Base-by-base conservation (phyloP, 2,113 vertebrate species). In the Paramisgurnus dabryanus region DNA sequence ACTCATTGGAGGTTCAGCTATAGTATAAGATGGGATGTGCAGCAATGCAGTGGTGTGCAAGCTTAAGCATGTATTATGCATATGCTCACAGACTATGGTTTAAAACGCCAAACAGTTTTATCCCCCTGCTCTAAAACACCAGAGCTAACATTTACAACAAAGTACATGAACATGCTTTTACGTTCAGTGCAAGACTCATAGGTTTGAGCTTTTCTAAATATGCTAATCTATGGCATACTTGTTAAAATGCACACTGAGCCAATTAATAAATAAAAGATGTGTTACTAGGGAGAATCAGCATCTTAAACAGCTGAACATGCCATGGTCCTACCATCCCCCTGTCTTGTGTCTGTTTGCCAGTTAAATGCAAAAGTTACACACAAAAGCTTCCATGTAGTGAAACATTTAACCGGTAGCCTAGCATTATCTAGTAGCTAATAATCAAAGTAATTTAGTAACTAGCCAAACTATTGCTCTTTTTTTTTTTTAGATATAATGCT, bases 241-340 rank as follows among this genome's bases (percentile, higher is more conserved):
- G 58, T 67, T 34, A 64, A 47, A 71, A 68, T 47, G 49, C 34
- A 4, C 61, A 50, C 47, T 22, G 11, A 75, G 83, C 69, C 27
- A 75, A 79, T 53, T 6, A 67, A 82, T 85, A 76, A 82, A 85
- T 85, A 63, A 82, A 82, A 82, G 5, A 72, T 72, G 70, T 65
- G 40, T 76, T 70, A 60, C 80, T 67, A 57, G 53, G 76, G n/a
- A 76, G 76, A 80, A 79, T 34, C 49, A 4, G 50, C 15, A 12
- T 55, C 49, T 70, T 6, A 75, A 69, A 40, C 10, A 47, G 49
- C 69, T 0, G 8, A 58, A 34, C 50, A 39, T 10, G 69, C 61
- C 67, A 60, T n/a, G 55, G 70, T 72, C 63, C 22, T 34, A 34
- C 27, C 27, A 34, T 34, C 27, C 27, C 27, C 27, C 27, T 34